phyloP scores from a whole-genome alignment of 1,140 invertebrate species.

The Lerema accius region DNA sequence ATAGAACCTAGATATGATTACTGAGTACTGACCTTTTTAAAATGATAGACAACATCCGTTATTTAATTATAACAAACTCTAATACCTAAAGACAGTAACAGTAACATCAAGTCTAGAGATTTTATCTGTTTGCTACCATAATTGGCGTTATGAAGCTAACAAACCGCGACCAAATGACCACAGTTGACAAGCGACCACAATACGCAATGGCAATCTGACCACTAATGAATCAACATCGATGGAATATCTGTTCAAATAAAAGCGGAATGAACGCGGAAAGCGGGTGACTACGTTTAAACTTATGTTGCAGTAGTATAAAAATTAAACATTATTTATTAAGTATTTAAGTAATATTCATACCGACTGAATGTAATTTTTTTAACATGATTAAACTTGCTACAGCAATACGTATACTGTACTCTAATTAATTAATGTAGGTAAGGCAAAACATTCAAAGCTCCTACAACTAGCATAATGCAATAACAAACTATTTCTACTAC shows the following conservation, averaged over 20 bases:
- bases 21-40: not conserved
- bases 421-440: no score
- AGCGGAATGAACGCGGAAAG: not conserved
- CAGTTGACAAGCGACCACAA: not conserved
- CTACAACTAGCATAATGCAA: not conserved
- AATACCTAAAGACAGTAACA: not conserved
- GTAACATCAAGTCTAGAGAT: slow-evolving; percentile 1
- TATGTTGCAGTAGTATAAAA: no score
- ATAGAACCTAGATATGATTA: no score
- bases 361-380: no score
- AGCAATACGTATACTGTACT: no score
- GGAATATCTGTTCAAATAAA: not conserved
- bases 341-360: no score
- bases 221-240: slow-evolving; percentile 6
- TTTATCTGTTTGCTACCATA: not conserved
- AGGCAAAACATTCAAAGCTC: not conserved
- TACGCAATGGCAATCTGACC: slow-evolving; percentile 2
- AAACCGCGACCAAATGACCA: slow-evolving; percentile 1
- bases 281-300: no score
- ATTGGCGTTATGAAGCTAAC: slow-evolving; percentile 7
- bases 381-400: no score
- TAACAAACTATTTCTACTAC: slow-evolving; percentile 3
- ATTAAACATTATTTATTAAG: no score
- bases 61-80: not conserved
- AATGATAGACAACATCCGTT: not conserved